These are phyloP conservation scores for Emydura subglobosa DNA, from an alignment of 2,113 vertebrate genomes.

Conservation along the genomic window DNA sequence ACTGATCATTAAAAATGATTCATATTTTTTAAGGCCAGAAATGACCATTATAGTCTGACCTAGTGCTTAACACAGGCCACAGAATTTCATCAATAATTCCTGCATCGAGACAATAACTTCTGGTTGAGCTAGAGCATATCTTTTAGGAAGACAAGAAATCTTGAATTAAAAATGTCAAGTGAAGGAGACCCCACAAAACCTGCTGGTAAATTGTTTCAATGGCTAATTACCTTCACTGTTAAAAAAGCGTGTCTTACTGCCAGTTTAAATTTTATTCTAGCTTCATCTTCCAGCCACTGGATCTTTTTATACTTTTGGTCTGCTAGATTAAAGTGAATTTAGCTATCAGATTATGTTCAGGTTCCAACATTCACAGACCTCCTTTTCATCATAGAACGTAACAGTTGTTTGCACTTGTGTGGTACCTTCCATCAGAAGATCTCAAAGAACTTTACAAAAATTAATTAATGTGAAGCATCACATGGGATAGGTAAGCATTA, in stretches of 20 bases:
- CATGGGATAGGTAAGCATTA: neutral
- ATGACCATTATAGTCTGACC: neutral
- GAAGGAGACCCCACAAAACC: neutral
- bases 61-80: neutral
- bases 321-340: neutral
- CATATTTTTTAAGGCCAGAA: slow-evolving; percentile 19
- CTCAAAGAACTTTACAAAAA: neutral
- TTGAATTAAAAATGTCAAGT: neutral
- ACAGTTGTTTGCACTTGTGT: neutral
- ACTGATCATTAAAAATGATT: neutral
- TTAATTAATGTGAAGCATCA: neutral
- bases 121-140: neutral
- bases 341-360: neutral
- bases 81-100: neutral
- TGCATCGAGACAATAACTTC: neutral
- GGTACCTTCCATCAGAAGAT: neutral
- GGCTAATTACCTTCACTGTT: neutral
- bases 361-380: slow-evolving; percentile 17
- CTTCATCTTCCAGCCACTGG: neutral
- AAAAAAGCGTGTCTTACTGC: slow-evolving; percentile 11
- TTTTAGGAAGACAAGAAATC: neutral
- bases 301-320: neutral
- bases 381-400: neutral
- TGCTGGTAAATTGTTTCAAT: neutral
- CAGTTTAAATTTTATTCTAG: neutral